Base-by-base conservation (phyloP, 1,140 invertebrate species). In the Nomia melanderi region DNA sequence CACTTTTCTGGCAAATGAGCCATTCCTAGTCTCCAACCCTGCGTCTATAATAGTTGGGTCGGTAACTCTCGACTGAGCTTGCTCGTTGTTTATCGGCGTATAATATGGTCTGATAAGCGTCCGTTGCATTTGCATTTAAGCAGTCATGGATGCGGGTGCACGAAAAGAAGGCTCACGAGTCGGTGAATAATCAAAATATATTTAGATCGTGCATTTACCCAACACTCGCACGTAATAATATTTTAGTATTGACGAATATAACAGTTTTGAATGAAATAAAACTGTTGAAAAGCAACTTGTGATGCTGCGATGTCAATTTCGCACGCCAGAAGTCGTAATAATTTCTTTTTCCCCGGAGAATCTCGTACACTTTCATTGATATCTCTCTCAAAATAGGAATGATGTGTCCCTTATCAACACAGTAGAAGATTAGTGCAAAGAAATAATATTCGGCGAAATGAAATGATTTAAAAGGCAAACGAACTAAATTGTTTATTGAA, bases 61-160 rank as follows among this genome's bases (percentile, higher is more conserved):
- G 56, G 44, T 33, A 31, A 31, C 33, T 79, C 29, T 56, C 12
- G 25, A 27, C 57, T 29, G 12, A 62, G 57, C 47, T 64, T 41
- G 54, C 54, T 54, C 39, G 31, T 27, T 29, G 41, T 23, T 69
- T 76, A 80, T 79, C 77, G 41, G 12, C 33, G 17, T 31, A 29
- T 66, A 53, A 41, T 53, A 23, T 20, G 25, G 50, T 25, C 44
- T 31, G 64, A 80, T 81, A 81, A 76, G 73, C 36, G 33, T 39
- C 66, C n/a, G 50, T 54, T 36, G 47, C 60, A 81, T 80, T 80
- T 81, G 50, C 50, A 80, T 80, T 69, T 53, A 63, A 44, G 69
- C 63, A 39, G 29, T 23, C 17, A 17, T 41, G 77, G 50, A 79
- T 78, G 50, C 80, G 64, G 71, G 65, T 50, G 60, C 20, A 65